Percentiles rank a stretch among this genome's conserved stretches.
phyloP scores from a whole-genome alignment of 2,113 vertebrate species.

The Mobula hypostoma region DNA sequence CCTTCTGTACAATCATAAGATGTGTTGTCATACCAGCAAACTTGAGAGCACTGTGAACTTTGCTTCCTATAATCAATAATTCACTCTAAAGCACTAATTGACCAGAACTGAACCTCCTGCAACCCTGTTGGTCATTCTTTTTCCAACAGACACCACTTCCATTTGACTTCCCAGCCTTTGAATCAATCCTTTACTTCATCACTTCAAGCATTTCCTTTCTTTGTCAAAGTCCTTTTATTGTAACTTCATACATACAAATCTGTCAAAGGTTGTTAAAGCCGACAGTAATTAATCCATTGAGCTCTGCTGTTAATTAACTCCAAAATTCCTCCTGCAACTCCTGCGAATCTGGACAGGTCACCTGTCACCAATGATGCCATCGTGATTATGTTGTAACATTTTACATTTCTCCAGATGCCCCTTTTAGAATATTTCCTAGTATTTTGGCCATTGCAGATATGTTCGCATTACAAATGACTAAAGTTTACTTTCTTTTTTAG shows the following conservation, averaged over 20 bases:
- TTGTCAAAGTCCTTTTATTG: not conserved
- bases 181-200: not conserved
- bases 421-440: not conserved
- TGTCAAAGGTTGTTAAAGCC: not conserved
- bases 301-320: not conserved
- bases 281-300: not conserved
- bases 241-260: not conserved
- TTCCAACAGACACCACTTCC: not conserved
- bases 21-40: not conserved
- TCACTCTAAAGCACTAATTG: not conserved
- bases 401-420: not conserved
- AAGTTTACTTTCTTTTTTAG: not conserved
- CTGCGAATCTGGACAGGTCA: not conserved
- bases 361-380: not conserved
- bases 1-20: not conserved
- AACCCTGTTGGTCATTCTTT: not conserved
- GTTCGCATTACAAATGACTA: not conserved
- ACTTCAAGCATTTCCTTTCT: not conserved
- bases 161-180: not conserved
- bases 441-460: not conserved
- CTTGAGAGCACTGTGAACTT: not conserved
- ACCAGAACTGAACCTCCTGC: not conserved
- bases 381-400: not conserved
- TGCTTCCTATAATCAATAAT: not conserved
- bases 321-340: not conserved